phyloP scores from a whole-genome alignment of 2,797 vertebrate genomes.

The Delichon dasypus region DNA sequence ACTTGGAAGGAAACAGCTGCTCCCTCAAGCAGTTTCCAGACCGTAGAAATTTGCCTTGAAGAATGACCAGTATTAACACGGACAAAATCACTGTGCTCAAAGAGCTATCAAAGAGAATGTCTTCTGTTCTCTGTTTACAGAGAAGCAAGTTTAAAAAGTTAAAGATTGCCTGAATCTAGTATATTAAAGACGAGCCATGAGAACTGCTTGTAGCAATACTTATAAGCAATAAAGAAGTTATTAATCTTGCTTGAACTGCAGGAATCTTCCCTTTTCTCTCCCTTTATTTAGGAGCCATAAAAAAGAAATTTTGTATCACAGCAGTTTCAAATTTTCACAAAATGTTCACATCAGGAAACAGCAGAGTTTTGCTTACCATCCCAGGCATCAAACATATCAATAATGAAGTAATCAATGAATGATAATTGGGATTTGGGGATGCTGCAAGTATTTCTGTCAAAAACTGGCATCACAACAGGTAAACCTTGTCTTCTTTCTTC shows the following conservation, averaged over 20 bases:
- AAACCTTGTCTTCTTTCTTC: conserved; percentile 91
- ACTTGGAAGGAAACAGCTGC: conserved; percentile 11
- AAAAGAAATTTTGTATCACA: background rate
- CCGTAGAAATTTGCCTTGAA: conserved; percentile 8
- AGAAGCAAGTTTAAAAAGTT: background rate
- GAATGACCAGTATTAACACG: background rate
- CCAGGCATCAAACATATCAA: conserved; percentile 97
- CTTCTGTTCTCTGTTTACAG: background rate
- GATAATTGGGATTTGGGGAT: conserved; percentile 98
- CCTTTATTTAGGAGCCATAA: background rate
- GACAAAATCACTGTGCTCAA: background rate
- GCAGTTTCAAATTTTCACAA: background rate
- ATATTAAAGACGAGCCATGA: background rate
- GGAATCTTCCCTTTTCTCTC: background rate
- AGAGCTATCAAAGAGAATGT: background rate
- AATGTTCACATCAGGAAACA: background rate
- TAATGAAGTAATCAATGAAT: conserved; percentile 99
- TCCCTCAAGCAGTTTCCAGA: conserved; percentile 15
- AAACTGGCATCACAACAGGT: conserved; percentile 96
- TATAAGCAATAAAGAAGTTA: conserved; percentile 9
- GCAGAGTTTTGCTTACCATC: conserved; percentile 82
- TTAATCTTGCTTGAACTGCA: background rate
- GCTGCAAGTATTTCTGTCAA: conserved; percentile 96
- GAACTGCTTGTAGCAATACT: background rate
- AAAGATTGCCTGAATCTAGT: background rate